Base-by-base conservation (phyloP, 1,140 invertebrate genomes). In the Choristoneura fumiferana region DNA sequence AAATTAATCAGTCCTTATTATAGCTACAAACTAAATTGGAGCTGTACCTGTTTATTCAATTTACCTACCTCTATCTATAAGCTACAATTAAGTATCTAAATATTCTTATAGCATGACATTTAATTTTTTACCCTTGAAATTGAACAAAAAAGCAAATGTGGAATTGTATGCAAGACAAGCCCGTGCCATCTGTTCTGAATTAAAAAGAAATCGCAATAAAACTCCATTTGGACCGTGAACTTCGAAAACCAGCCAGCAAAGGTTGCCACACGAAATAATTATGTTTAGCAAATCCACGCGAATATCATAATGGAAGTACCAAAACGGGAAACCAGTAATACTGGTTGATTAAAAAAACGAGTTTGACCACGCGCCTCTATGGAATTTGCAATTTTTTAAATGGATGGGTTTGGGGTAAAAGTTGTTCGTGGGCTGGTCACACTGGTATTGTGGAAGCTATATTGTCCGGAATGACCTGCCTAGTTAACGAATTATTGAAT, bases 401-500 rank as follows among this genome's bases (percentile, higher is more conserved):
- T 49, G n/a, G 43, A 49, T 49, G 43, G 60, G 67, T 69, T 58
- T 57, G 62, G 55, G 59, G 58, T 64, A 63, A 58, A 66, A 63
- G 60, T 35, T 43, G 52, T 40, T 8, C 38, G 53, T 40, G 45
- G 12, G 17, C 43, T 34, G 13, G 13, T 22, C 22, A 37, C 33
- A 65, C 63, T 62, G 53, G 62, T 52, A 58, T 65, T 71, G 60
- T 67, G 39, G 54, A 37, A 36, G 54, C 10, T 38, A 71, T 57
- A 79, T 84, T 79, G 79, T 80, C 60, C 62, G 73, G 65, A 76
- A 71, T 78, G 77, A 79, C 79, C 77, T 69, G 67, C 55, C 54
- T 33, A 78, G 73, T 78, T 81, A 76, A 69, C 76, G 76, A 76
- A 81, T 77, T 82, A 78, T 79, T 79, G 79, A 84, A 84, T 84